Base-by-base conservation (phyloP, 2,888 invertebrate genomes). In the Lingula anatina region DNA sequence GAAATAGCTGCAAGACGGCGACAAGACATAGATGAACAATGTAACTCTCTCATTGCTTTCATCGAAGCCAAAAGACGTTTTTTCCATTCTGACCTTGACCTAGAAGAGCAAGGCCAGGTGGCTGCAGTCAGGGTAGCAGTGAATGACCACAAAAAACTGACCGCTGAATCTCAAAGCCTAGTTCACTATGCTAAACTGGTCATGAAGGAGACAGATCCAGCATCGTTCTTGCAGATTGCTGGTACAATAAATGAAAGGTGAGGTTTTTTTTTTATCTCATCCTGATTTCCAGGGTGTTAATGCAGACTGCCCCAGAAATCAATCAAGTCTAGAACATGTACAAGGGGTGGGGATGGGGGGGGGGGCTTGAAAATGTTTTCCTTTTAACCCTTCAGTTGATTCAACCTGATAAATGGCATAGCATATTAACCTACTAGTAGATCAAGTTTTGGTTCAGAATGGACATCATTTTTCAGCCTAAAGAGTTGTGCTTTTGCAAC, bases 21-120 rank as follows among this genome's bases (percentile, higher is more conserved):
- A 26, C 57, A 60, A 42, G 61, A 65, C 26, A 59, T 66, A 38
- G 65, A 65, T 47, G 61, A 57, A 43, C 65, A 71, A 44, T 72
- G 70, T 55, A 68, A 71, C 47, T 54, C 62, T 9, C 55, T 73
- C n/a, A 47, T 71, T 42, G 63, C 64, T 4, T 71, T 71, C 49
- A 56, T 72, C 7, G 70, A 72, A 51, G 62, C 65, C 49, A 70
- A 70, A 48, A 58, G 69, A 5, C 61, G 60, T 24, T 67, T 65
- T 47, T 71, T 71, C 56, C 55, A 70, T 40, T 64, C 66, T 2
- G 70, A 71, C 47, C 55, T 71, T 9, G 68, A 70, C 23, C 66
- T 70, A 37, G 72, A 71, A 46, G 66, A 68, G 50, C 54, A 61
- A 26, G 51, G 58, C 15, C 51, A 60, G 18, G 55, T 55, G 46